Base-by-base conservation (phyloP, 2,888 invertebrate species). In the Lysandra coridon region DNA sequence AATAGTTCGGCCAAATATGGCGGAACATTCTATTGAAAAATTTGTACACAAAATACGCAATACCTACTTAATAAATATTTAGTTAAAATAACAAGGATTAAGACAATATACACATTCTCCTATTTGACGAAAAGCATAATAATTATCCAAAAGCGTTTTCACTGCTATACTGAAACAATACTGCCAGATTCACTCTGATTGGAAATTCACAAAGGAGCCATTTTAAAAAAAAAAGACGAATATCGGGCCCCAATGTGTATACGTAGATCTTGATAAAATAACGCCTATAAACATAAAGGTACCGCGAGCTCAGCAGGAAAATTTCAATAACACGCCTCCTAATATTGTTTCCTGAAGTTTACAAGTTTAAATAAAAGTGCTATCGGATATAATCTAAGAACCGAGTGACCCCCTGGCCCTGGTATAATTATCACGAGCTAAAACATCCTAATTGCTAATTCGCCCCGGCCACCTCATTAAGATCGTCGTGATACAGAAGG, bases 401-500 rank as follows among this genome's bases (percentile, higher is more conserved):
- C 74, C 74, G 23, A 7, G 44, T 74, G 23, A 74, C 14, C 74
- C 57, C 74, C 40, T 57, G 74, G 33, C 37, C 78, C 64, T 81
- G 60, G 80, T 73, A 78, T 80, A 82, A 82, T 82, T 80, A 81
- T 81, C 81, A 78, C 81, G 77, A 81, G 81, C 81, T 78, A 80
- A 80, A 82, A 81, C 80, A 81, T 78, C 80, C 78, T 81, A 79
- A 74, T 81, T 78, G 78, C 74, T 86, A 86, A 87, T 87, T 85
- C 23, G 85, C 83, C 75, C 78, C 81, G 81, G 82, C 81, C 85
- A 86, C 85, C 85, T 85, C 85, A 87, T 87, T 87, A 84, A 86
- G 86, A 87, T 87, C 81, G 81, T 73, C 49, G 78, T 81, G 86
- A 85, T 86, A 86, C 74, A 74, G 23, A 53, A 30, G 57, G 57